Percentiles rank a stretch among this genome's conserved stretches.
These are phyloP conservation scores for Drosophila paulistorum DNA, from an alignment of 1,140 invertebrate species.

Conservation along the genomic window DNA sequence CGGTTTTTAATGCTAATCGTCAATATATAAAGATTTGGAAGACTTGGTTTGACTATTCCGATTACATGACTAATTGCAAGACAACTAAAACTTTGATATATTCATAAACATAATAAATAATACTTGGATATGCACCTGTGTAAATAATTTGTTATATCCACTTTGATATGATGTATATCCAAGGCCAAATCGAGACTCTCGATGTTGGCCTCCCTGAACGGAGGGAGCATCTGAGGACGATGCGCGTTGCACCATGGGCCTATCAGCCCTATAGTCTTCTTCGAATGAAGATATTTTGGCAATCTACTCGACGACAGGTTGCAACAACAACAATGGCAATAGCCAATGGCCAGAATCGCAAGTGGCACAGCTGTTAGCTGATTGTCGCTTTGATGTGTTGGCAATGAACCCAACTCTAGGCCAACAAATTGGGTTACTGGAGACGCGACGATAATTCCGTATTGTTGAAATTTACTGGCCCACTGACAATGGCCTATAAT, in stretches of 20 bases:
- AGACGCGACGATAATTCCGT: no score
- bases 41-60: no score
- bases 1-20: no score
- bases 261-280: constrained; percentile 83
- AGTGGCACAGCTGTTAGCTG: constrained; percentile 27
- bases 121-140: constrained; percentile 86
- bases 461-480: background rate
- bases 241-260: constrained; percentile 83
- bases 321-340: constrained; percentile 49
- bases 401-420: background rate
- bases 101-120: background rate
- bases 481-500: constrained; percentile 12
- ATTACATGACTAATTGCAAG: no score
- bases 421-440: background rate
- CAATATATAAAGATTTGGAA: no score
- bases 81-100: background rate
- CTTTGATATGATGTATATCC: constrained; percentile 91
- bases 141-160: constrained; percentile 95
- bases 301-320: constrained; percentile 61
- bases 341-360: constrained; percentile 43
- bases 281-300: constrained; percentile 83
- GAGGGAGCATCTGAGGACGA: constrained; percentile 82
- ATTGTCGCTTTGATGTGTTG: background rate
- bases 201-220: constrained; percentile 79
- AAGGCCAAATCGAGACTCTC: constrained; percentile 83